Percentiles rank a stretch among this genome's conserved stretches.
Evolutionary conservation across 2,888 invertebrate species (phyloP).

Genomic region (Apantesis nais): DNA sequence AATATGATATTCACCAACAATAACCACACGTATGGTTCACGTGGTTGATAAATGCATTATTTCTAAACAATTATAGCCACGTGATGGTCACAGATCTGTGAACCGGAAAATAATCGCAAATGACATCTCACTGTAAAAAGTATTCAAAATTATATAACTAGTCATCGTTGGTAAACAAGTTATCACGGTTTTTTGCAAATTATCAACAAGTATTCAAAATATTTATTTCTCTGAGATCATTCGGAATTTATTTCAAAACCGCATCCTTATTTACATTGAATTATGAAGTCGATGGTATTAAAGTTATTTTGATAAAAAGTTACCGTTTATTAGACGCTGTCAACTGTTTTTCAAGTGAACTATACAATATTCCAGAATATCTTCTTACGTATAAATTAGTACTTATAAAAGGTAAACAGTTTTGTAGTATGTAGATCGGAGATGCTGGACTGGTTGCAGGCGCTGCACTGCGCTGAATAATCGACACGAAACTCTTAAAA

Average conservation of each 20-base stretch:
- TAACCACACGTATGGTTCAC: not conserved
- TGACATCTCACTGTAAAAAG: slow-evolving; percentile 13
- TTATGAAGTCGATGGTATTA: not conserved
- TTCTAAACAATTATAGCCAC: slow-evolving; percentile 17
- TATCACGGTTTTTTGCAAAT: not conserved
- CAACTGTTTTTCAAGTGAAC: no score
- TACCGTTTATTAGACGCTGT: not conserved
- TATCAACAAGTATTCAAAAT: not conserved
- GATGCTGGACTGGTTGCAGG: no score
- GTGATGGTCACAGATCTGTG: slow-evolving; percentile 42
- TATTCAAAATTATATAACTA: not conserved
- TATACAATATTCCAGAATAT: not conserved
- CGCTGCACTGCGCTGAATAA: no score
- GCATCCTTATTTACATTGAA: not conserved
- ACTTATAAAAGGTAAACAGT: no score
- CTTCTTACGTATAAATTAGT: not conserved
- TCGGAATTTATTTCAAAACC: not conserved
- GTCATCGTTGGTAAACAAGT: not conserved
- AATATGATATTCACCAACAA: not conserved
- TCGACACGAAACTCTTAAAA: no score
- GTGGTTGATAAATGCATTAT: slow-evolving; percentile 17
- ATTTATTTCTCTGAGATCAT: not conserved
- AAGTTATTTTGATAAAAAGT: not conserved
- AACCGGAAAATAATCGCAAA: slow-evolving; percentile 40
- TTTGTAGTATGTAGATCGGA: no score